A percentile compares a stretch with the other conserved stretches of the same genome.
phyloP scores from a whole-genome alignment of 2,797 vertebrate species.

The Bradypodion ventrale region DNA sequence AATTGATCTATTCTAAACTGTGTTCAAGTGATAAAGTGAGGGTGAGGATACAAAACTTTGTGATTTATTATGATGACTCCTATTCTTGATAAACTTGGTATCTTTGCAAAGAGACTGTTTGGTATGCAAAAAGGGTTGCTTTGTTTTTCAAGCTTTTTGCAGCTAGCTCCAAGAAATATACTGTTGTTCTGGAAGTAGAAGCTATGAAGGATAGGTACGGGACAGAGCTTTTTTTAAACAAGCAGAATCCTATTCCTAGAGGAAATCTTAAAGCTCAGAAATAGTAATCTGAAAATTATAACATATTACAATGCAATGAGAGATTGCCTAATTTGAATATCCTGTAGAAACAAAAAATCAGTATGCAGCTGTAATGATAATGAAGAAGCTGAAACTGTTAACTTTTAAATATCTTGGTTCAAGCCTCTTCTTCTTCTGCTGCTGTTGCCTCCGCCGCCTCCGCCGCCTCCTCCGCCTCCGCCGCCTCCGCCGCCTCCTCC shows the following conservation, averaged over 20 bases:
- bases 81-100: conserved; percentile 33
- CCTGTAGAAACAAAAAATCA: no score
- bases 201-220: not conserved
- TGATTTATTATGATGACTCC: conserved; percentile 52
- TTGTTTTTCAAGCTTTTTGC: not conserved
- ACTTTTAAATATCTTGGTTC: no score
- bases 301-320: no score
- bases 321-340: no score
- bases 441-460: no score
- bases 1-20: not conserved
- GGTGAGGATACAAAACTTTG: not conserved
- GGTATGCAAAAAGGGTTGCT: not conserved
- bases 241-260: not conserved
- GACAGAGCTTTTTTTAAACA: not conserved
- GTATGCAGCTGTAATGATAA: no score
- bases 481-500: no score
- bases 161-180: not conserved
- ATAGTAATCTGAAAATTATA: not conserved
- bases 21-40: rapidly evolving
- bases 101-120: conserved; percentile 49
- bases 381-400: no score
- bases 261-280: not conserved
- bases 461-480: no score
- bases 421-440: no score
- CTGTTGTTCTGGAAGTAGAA: not conserved